Evolutionary conservation across 2,113 vertebrate genomes (phyloP), one percentile per base, ranked within the genome.

Genomic region (Myodes glareolus): DNA sequence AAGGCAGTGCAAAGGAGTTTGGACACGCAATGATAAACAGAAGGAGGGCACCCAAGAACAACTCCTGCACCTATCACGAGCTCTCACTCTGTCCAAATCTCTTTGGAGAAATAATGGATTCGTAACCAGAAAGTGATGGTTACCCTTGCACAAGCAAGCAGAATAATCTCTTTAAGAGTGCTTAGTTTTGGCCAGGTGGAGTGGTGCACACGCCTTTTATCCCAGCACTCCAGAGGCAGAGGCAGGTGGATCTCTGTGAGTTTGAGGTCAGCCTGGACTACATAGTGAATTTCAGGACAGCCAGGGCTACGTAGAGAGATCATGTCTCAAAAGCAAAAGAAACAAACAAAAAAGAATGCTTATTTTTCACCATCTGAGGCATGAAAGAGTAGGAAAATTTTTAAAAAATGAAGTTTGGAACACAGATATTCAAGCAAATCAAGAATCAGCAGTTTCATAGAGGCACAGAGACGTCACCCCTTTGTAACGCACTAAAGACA

Each of bases 391-490:
- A 29, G 50, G 68, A 52, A 25, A 31, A 6, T 55, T 29, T 8
- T 8, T 8, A 11, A 58, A 9, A 25, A 61, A 50, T 63, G 42
- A 1, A 33, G 68, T 6, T 65, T 78, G 36, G 67, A 73, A 86
- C 47, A 63, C 8, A 63, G 58, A 94, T 50, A 70, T 80, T 4
- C 2, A 5, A 86, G 52, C 19, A 25, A 72, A 91, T 33, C 0
- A 25, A 80, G 61, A 80, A 42, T 16, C 9, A n/a, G 13, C 63
- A 36, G 29, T 13, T 7, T 27, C 55, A 17, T 1, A 23, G 0
- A 4, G 7, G 63, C 7, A 1, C 3, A 5, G 0, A 25, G 12
- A 52, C 5, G 14, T 12, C 0, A 1, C 12, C 5, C 33, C 17
- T 61, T 3, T 36, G 8, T 23, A 52, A 36, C 31, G 63, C 42